Base-by-base conservation (phyloP, 2,888 invertebrate species). In the Ariolimax columbianus region DNA sequence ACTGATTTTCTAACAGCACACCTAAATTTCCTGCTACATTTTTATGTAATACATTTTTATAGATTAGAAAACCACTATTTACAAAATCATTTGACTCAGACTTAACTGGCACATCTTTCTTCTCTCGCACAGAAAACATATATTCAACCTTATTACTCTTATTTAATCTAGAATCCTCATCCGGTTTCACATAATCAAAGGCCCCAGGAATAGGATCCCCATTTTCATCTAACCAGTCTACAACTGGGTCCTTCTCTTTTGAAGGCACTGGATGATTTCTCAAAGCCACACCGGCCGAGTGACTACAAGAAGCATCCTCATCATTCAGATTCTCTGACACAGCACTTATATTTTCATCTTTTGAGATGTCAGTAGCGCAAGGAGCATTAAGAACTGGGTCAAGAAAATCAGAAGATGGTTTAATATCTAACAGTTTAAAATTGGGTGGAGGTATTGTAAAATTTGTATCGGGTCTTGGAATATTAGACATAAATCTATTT, bases 161-260 rank as follows among this genome's bases (percentile, higher is more conserved):
- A 51, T 81, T 81, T 26, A 77, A 38, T 36, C 14, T 40, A 9
- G 36, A 30, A 40, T 73, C 80, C 40, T 70, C 73, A 43, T 77
- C 68, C 43, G 78, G 47, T 73, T 51, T 79, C 36, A 73, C 63
- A 82, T 59, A 66, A 77, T 85, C 85, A 82, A 85, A 85, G 36
- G 85, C 85, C 43, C 85, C 85, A 43, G 82, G 73, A 55, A 85
- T 26, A 6, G 85, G 85, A 70, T 85, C 85, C 66, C 85, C 85
- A 85, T 85, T 85, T 82, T 85, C 85, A 85, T 85, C 85, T 40
- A 82, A 33, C 85, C 85, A 85, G 59, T 82, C 81, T 70, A 72
- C 80, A 33, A 36, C 40, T 23, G 40, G 82, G 30, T 26, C 43
- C 19, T 75, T 82, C 38, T 26, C 36, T 30, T 51, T 40, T 2